Percentiles rank a stretch among this genome's conserved stretches.
Evolutionary conservation across 2,888 invertebrate species (phyloP).

Genomic region (Anoncus sp.): DNA sequence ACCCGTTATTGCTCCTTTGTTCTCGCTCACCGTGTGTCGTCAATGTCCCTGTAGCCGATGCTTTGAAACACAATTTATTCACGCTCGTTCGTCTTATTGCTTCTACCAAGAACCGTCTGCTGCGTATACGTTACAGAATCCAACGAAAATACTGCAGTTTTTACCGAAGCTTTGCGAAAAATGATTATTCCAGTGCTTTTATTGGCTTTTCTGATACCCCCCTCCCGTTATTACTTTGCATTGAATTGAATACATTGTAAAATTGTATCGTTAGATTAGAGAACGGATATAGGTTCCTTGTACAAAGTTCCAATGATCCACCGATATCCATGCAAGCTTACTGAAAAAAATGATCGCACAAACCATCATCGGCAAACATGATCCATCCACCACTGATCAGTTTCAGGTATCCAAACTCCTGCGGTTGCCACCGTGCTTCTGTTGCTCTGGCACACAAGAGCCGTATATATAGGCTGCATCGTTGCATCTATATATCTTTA

Average conservation of each 20-base stretch:
- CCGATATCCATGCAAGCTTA: not conserved
- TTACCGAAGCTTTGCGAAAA: not conserved
- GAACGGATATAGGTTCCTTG: not conserved
- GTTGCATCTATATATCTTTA: not conserved
- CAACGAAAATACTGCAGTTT: not conserved
- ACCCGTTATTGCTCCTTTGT: not conserved
- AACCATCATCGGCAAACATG: not conserved
- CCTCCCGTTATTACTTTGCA: not conserved
- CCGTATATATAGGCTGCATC: not conserved
- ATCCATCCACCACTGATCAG: not conserved
- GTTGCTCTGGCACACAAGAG: not conserved
- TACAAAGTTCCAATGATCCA: not conserved
- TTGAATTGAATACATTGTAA: not conserved
- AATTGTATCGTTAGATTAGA: not conserved
- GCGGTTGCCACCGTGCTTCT: not conserved
- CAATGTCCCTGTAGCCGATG: not conserved
- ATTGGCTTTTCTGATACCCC: not conserved
- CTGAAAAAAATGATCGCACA: not conserved
- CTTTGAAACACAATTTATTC: constrained; percentile 9
- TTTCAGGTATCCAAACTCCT: not conserved
- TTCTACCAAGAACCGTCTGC: not conserved
- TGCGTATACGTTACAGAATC: not conserved
- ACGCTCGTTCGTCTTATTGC: not conserved
- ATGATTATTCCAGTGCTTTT: not conserved
- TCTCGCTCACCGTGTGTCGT: not conserved